Evolutionary conservation across 2,797 vertebrate species (phyloP), one percentile per base, ranked within the genome.

Genomic region (Potorous gilbertii): DNA sequence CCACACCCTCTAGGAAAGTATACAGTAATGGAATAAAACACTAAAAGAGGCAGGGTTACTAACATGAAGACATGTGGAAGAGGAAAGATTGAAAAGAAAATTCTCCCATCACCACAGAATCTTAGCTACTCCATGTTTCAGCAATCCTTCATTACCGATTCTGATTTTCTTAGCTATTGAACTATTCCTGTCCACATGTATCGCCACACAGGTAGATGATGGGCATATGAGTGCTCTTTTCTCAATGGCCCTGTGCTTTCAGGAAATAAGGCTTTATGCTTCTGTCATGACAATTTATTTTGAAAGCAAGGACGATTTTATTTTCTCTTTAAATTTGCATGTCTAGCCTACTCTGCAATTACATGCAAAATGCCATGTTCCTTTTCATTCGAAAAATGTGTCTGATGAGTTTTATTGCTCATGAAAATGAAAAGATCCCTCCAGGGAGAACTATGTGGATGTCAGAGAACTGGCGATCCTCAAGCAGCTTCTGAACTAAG

Each of bases 291-390:
- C 31, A 18, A 81, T n/a, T 91, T 91, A 87, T 66, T 66, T 90
- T 89, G 90, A 52, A 94, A 93, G 59, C 56, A 90, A 97, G 40
- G 12, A 54, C 40, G 40, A 27, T 87, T 81, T 87, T 87, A 87
- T 87, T 87, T 87, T 87, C 74, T 46, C 74, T 87, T 87, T 87
- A 87, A 87, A 87, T 87, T 46, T 87, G 40, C 74, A 87, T 87
- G 74, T 87, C 74, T 87, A 87, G 74, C 24, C 74, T 87, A 87
- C 74, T 87, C 40, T 40, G 81, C 55, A 90, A 90, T 12, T 90
- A 46, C 90, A 94, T 55, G 59, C n/a, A 95, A 91, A 97, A 92
- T 21, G 50, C 29, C 59, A 91, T 16, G 34, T 92, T 96, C 92
- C 46, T 92, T 95, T 97, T 92, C 62, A 92, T 40, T 90, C 34